A percentile compares a stretch with the other conserved stretches of the same genome.
phyloP scores from a whole-genome alignment of 2,888 invertebrate species.

The Rotaria sp. region DNA sequence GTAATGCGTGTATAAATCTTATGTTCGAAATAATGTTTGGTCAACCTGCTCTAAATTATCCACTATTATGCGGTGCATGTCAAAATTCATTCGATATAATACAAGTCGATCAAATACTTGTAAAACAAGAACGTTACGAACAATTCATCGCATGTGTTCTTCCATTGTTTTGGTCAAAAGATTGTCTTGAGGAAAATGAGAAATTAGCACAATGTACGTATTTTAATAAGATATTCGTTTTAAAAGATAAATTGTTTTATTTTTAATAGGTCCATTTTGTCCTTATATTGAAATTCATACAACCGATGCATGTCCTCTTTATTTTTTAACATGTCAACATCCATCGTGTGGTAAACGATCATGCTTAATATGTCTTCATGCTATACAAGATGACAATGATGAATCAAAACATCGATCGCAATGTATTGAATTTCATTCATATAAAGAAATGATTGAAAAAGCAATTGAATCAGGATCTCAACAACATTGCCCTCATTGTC shows the following conservation, averaged over 20 bases:
- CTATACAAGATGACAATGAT: not conserved
- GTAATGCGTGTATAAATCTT: not conserved
- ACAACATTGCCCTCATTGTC: not conserved
- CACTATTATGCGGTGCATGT: not conserved
- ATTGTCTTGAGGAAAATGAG: not conserved
- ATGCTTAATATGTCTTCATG: conserved; percentile 12
- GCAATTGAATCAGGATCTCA: not conserved
- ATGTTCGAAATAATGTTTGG: not conserved
- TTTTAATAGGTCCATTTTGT: not conserved
- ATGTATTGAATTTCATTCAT: not conserved
- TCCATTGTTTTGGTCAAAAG: not conserved
- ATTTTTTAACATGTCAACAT: not conserved
- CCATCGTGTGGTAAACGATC: not conserved
- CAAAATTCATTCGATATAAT: not conserved
- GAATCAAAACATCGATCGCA: not conserved
- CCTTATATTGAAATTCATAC: conserved; percentile 9
- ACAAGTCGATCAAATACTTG: not conserved
- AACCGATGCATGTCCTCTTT: not conserved
- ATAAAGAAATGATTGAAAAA: not conserved
- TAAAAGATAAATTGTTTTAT: not conserved
- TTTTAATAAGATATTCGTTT: not conserved
- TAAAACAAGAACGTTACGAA: not conserved
- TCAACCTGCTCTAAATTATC: not conserved
- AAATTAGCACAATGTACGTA: not conserved
- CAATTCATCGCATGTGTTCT: not conserved